phyloP scores from a whole-genome alignment of 2,797 vertebrate species.

The Gambelia wislizenii region DNA sequence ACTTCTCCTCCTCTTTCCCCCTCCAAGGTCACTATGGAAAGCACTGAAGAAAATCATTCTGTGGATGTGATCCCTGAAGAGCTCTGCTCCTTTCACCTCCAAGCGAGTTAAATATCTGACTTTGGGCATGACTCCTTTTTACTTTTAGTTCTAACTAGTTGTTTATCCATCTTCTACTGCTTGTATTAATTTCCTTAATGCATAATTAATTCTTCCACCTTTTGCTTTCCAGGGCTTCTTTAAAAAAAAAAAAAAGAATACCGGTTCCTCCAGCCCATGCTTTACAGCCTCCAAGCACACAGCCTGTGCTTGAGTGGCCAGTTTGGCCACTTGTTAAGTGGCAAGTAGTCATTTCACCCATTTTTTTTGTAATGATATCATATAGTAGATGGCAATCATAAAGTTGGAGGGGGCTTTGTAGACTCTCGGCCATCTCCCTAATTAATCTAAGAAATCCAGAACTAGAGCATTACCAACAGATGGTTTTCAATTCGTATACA shows the following conservation, averaged over 20 bases:
- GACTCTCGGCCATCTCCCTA: neutral
- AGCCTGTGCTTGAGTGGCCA: neutral
- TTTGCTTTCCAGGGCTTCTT: neutral
- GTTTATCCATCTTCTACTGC: neutral
- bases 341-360: neutral
- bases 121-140: neutral
- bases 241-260: neutral
- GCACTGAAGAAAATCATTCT: neutral
- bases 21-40: constrained; percentile 8
- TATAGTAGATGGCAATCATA: neutral
- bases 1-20: neutral
- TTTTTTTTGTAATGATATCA: neutral
- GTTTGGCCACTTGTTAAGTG: neutral
- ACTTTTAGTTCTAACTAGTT: neutral
- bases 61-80: neutral
- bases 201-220: neutral
- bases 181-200: neutral
- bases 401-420: neutral
- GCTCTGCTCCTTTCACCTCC: neutral
- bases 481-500: neutral
- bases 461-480: neutral
- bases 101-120: neutral
- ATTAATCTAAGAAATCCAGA: neutral
- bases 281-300: neutral
- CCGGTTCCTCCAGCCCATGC: too few relatives aligned